phyloP scores from a whole-genome alignment of 2,113 vertebrate genomes.

The Hassar affinis region DNA sequence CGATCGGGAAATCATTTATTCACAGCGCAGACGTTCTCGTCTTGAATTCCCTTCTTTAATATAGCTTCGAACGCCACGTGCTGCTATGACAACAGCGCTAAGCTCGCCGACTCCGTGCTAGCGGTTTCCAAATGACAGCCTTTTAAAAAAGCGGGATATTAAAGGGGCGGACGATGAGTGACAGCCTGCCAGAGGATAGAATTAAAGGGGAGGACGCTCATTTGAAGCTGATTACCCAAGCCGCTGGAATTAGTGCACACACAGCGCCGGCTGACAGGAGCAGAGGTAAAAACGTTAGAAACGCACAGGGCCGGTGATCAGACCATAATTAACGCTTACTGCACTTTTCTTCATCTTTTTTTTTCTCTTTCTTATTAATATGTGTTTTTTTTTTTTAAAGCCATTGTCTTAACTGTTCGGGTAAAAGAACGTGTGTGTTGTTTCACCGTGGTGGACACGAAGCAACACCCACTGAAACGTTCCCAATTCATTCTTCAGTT shows the following conservation, averaged over 20 bases:
- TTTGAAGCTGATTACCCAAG: slow-evolving; percentile 63
- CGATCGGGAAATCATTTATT: not conserved
- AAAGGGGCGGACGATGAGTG: slow-evolving; percentile 50
- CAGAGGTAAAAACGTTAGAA: slow-evolving; percentile 46
- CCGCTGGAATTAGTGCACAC: slow-evolving; percentile 54
- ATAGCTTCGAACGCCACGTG: not conserved
- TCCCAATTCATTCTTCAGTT: not conserved
- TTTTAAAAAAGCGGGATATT: slow-evolving; percentile 59
- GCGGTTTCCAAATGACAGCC: slow-evolving; percentile 58
- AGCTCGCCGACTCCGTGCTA: slow-evolving; percentile 36
- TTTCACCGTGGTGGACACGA: not conserved
- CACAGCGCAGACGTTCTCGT: not conserved
- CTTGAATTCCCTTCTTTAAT: not conserved
- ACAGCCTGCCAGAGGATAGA: slow-evolving; percentile 31
- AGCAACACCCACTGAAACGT: not conserved
- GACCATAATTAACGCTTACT: not conserved
- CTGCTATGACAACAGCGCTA: slow-evolving; percentile 51
- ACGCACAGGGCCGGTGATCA: slow-evolving; percentile 41
- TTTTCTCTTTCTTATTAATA: not conserved
- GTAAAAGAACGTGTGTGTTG: not conserved
- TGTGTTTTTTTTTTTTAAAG: not conserved
- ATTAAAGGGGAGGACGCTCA: slow-evolving; percentile 48
- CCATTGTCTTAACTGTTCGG: slow-evolving; percentile 6
- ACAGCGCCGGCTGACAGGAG: slow-evolving; percentile 51
- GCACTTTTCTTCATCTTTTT: not conserved